Evolutionary conservation across 1,140 invertebrate genomes (phyloP).

Genomic region (Drosophila suzukii): DNA sequence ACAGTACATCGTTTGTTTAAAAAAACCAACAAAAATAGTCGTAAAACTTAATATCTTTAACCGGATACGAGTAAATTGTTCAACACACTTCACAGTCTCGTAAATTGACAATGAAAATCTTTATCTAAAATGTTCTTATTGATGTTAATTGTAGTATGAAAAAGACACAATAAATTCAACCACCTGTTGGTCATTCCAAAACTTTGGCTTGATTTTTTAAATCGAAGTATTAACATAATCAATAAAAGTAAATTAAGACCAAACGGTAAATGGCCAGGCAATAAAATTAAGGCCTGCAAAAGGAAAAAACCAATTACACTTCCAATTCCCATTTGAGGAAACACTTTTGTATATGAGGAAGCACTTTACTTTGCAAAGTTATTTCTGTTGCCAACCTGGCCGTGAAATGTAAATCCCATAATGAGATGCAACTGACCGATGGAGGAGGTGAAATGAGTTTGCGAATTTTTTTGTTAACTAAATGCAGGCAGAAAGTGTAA

Average conservation of each 20-base stretch:
- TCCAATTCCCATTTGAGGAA: conserved; percentile 27
- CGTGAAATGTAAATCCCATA: conserved; percentile 70
- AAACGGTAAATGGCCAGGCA: not conserved
- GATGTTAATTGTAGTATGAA: not conserved
- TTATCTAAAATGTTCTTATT: conserved; percentile 10
- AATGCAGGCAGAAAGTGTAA: conserved; percentile 70
- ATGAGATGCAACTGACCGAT: conserved; percentile 59
- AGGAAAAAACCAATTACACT: conserved; percentile 12
- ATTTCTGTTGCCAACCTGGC: conserved; percentile 50
- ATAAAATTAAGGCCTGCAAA: not conserved
- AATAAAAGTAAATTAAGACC: conserved; percentile 11
- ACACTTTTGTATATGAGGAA: conserved; percentile 29
- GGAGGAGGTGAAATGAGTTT: conserved; percentile 40
- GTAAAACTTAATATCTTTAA: not conserved
- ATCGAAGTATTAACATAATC: conserved; percentile 14
- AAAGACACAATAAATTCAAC: conserved; percentile 6
- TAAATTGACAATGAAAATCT: conserved; percentile 3
- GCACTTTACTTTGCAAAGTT: conserved; percentile 15
- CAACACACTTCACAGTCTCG: conserved; percentile 5
- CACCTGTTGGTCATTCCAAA: not conserved
- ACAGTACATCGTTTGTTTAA: not conserved
- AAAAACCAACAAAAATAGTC: not conserved
- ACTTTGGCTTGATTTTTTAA: conserved; percentile 1
- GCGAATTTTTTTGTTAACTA: conserved; percentile 45
- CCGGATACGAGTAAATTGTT: conserved; percentile 2